Percentiles rank a stretch among this genome's conserved stretches.
Evolutionary conservation across 2,888 invertebrate species (phyloP).

Genomic region (Leistus spinibarbis): DNA sequence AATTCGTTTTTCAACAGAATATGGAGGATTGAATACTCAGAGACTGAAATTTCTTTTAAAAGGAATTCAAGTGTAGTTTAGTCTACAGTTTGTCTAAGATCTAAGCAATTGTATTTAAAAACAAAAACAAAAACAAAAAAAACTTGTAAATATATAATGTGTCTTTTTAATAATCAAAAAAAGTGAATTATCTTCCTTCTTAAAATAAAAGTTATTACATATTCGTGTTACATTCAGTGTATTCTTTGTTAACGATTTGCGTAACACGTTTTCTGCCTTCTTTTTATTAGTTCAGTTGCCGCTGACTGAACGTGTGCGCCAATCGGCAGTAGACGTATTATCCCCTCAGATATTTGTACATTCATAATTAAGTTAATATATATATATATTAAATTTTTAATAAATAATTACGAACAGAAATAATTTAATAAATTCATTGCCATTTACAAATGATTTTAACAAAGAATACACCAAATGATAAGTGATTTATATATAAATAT

Average conservation of each 20-base stretch:
- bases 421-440: background rate
- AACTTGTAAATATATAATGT: constrained; percentile 27
- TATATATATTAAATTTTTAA: too few relatives aligned
- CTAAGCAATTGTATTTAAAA: constrained; percentile 15
- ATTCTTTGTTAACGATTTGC: background rate
- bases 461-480: background rate
- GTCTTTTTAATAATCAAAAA: constrained; percentile 38
- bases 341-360: too few relatives aligned
- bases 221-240: background rate
- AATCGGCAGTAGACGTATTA: too few relatives aligned
- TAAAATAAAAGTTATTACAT: background rate
- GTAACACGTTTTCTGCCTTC: too few relatives aligned
- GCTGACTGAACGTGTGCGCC: too few relatives aligned
- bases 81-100: constrained; percentile 13
- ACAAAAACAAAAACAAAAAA: background rate
- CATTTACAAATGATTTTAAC: background rate
- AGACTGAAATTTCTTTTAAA: constrained; percentile 26
- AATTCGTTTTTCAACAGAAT: constrained; percentile 13
- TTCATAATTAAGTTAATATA: too few relatives aligned
- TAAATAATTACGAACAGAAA: too few relatives aligned
- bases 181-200: constrained; percentile 32
- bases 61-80: constrained; percentile 17
- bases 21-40: constrained; percentile 34
- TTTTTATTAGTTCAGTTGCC: too few relatives aligned
- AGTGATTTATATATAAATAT: background rate